Conservation (phyloP, 2,888 invertebrate genomes). For the Bellardia bayeri region DNA sequence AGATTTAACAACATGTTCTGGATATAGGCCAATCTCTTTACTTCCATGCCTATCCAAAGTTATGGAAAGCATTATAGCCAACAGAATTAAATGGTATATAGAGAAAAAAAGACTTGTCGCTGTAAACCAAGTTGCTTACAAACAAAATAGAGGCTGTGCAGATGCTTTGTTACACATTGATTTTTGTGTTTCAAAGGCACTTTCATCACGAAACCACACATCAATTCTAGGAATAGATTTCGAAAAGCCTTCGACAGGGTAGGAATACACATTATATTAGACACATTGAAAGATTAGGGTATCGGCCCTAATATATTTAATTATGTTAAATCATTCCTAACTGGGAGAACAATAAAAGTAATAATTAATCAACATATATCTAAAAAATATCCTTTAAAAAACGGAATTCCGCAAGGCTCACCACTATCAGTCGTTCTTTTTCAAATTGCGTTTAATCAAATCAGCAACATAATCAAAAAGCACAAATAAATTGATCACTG, state of each 20-base stretch:
- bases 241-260: conserved; percentile 12
- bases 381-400: conserved; percentile 36
- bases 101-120: no score
- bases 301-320: conserved; percentile 30
- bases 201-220: conserved; percentile 36
- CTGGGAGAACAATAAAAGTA: no score
- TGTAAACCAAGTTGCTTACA: not conserved
- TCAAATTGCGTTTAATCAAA: no score
- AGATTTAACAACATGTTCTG: not conserved
- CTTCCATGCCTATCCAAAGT: no score
- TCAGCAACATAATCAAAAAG: conserved; percentile 12
- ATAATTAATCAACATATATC: no score
- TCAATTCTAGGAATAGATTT: conserved; percentile 54
- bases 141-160: not conserved
- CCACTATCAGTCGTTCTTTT: not conserved
- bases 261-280: conserved; percentile 53
- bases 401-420: conserved; percentile 23
- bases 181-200: not conserved
- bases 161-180: conserved; percentile 28
- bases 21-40: not conserved
- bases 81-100: no score
- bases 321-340: not conserved
- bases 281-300: conserved; percentile 17
- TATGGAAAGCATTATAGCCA: no score
- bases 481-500: no score